Percentiles rank a stretch among this genome's conserved stretches.
Evolutionary conservation across 2,797 vertebrate species (phyloP).

Genomic region (Acrocephalus scirpaceus): DNA sequence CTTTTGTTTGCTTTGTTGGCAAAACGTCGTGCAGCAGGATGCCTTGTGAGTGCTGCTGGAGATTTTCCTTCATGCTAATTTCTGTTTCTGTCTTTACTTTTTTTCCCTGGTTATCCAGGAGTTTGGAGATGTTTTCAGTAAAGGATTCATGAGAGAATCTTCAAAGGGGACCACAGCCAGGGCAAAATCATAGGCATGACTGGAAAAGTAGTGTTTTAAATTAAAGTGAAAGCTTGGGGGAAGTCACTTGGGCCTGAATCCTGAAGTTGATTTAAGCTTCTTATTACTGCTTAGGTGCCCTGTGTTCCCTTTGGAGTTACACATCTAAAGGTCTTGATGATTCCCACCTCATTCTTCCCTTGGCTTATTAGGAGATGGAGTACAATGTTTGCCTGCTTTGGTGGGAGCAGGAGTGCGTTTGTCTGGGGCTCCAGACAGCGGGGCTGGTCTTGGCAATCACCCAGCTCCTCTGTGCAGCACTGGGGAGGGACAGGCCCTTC

Average conservation of each 20-base stretch:
- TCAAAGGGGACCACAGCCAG: constrained; percentile 24
- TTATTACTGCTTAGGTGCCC: not conserved
- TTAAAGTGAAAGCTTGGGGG: constrained; percentile 1
- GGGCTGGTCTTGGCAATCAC: not conserved
- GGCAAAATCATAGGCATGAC: constrained; percentile 6
- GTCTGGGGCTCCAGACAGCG: constrained; percentile 16
- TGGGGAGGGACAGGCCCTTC: constrained; percentile 12
- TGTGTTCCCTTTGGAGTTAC: not conserved
- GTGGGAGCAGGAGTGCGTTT: not conserved
- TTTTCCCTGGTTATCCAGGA: not conserved
- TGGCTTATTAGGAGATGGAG: not conserved
- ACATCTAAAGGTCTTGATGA: not conserved
- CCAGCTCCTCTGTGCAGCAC: not conserved
- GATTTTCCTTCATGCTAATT: not conserved
- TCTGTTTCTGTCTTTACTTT: not conserved
- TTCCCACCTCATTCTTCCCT: not conserved
- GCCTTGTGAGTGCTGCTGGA: constrained; percentile 18
- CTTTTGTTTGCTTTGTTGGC: constrained; percentile 45
- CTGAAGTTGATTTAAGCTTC: constrained; percentile 6
- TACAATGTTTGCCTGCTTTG: not conserved
- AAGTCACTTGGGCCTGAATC: not conserved
- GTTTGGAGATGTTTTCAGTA: constrained; percentile 25
- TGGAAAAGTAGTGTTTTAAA: constrained; percentile 49
- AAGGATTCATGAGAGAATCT: constrained; percentile 7
- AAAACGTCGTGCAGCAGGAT: not conserved